Evolutionary conservation across 2,888 invertebrate genomes (phyloP).

Genomic region (Apodemia duryi): DNA sequence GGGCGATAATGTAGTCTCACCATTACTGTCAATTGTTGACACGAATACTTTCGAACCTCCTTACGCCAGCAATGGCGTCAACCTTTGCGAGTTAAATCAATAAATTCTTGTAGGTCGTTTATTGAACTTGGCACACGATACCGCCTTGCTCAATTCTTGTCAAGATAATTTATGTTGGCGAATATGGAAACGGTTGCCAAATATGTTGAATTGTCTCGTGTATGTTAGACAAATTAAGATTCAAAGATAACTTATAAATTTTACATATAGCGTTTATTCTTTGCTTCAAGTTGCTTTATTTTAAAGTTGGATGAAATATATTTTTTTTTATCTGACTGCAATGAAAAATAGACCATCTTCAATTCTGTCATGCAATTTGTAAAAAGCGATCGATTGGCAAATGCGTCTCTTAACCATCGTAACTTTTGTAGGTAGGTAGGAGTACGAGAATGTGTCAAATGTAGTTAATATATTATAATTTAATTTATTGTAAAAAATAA

Average conservation of each 20-base stretch:
- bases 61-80: conserved; percentile 16
- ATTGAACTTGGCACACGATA: conserved; percentile 12
- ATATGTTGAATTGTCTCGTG: background rate
- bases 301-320: too few relatives aligned
- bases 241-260: background rate
- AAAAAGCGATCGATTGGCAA: too few relatives aligned
- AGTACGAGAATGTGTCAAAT: too few relatives aligned
- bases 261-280: too few relatives aligned
- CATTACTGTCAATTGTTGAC: conserved; percentile 25
- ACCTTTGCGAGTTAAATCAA: conserved; percentile 17
- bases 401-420: too few relatives aligned
- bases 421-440: too few relatives aligned
- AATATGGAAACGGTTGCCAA: background rate
- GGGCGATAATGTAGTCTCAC: background rate
- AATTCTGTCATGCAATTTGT: too few relatives aligned
- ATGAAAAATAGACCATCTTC: too few relatives aligned
- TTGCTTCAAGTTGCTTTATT: too few relatives aligned
- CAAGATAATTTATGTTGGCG: background rate
- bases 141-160: conserved; percentile 5
- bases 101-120: conserved; percentile 13
- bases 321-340: too few relatives aligned
- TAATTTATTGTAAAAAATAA: too few relatives aligned
- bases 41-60: conserved; percentile 15
- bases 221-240: background rate
- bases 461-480: too few relatives aligned